Evolutionary conservation across 2,888 invertebrate species (phyloP), one percentile per base, ranked within the genome.

Genomic region (Stenodema calcarata): DNA sequence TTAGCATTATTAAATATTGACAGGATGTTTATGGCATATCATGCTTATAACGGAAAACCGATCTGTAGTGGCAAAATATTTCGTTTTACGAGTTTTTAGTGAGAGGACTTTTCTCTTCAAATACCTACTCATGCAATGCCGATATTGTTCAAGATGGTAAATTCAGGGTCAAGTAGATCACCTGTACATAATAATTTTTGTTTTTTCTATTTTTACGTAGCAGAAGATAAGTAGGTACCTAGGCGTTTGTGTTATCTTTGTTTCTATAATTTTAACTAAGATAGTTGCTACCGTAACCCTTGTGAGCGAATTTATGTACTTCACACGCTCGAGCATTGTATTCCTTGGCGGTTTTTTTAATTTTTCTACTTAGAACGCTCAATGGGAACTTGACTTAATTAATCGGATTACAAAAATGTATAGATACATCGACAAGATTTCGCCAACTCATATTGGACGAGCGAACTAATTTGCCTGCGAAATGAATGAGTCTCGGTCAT

Each of bases 401-500:
- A 6, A 11, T 54, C 12, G 14, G n/a, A 73, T 14, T 1, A 62
- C 18, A 62, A 62, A 35, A 62, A 62, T 62, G 62, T 62, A 62
- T 18, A 62, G 12, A 23, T 44, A 44, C 78, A 44, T 78, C 78
- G 78, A 78, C 44, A 27, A 78, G 47, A 44, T 78, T 42, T 78
- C 14, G 30, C 27, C 78, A 78, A 44, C 78, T n/a, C 28, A 12
- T 23, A 16, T 78, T 78, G 73, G 73, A n/a, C 73, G 23, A 44
- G 0, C 44, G 27, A 44, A 23, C n/a, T n/a, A 78, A 78, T 18
- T 73, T 41, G 41, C 73, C 73, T 7, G 35, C 12, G 12, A 73
- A 73, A 73, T 30, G n/a, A 54, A 54, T 42, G 42, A 82, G 69
- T 82, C 69, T 41, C 23, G 54, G 80, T 80, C 80, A 54, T 80